A percentile compares a stretch with the other conserved stretches of the same genome.
Conservation (phyloP, 2,888 invertebrate species). For the Leptura quadrifasciata region DNA sequence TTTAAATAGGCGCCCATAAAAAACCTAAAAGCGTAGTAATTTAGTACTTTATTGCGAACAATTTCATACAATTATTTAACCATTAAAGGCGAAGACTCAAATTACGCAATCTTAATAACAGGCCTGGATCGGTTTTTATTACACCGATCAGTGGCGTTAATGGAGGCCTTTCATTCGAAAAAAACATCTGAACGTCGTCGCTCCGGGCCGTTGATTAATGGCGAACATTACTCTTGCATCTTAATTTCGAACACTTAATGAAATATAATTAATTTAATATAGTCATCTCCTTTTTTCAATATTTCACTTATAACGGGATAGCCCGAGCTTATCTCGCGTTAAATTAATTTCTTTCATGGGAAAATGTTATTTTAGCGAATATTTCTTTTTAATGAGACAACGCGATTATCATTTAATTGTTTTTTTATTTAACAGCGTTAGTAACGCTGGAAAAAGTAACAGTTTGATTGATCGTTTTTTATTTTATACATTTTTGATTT, state of each 20-base stretch:
- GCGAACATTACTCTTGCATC: constrained; percentile 41
- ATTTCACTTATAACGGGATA: constrained; percentile 12
- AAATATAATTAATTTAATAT: constrained; percentile 43
- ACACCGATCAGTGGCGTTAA: constrained; percentile 47
- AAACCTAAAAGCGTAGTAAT: constrained; percentile 35
- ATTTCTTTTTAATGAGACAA: constrained; percentile 8
- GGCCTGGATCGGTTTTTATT: constrained; percentile 44
- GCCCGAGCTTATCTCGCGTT: background rate
- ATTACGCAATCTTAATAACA: constrained; percentile 55
- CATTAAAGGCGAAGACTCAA: constrained; percentile 48
- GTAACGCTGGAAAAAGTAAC: no score
- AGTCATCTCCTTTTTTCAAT: constrained; percentile 26
- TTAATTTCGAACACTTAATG: constrained; percentile 39
- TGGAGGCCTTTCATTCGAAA: constrained; percentile 45
- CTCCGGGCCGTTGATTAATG: constrained; percentile 41
- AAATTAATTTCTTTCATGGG: constrained; percentile 19
- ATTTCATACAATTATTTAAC: constrained; percentile 48
- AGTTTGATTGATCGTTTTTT: no score
- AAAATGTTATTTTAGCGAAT: constrained; percentile 21
- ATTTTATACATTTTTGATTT: no score
- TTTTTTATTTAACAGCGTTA: background rate
- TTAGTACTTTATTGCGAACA: constrained; percentile 41
- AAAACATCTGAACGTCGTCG: constrained; percentile 42
- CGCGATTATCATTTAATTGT: background rate
- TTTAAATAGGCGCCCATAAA: constrained; percentile 31